These are phyloP conservation scores for Drosophila mauritiana DNA, from an alignment of 1,140 invertebrate genomes.

Conservation along the genomic window DNA sequence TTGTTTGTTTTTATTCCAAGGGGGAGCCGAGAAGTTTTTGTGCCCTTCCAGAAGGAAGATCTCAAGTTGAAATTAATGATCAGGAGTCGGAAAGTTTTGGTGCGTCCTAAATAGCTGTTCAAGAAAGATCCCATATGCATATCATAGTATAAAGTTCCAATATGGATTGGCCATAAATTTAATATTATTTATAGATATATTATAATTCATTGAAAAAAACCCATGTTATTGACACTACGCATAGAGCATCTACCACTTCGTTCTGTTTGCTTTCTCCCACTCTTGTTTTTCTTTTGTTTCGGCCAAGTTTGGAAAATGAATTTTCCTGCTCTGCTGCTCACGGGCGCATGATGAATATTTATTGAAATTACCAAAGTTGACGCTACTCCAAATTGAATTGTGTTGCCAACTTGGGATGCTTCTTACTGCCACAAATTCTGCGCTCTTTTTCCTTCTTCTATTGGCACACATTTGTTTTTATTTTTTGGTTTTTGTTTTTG, in stretches of 20 bases:
- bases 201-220: not conserved
- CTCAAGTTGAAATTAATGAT: constrained; percentile 17
- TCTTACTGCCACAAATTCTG: constrained; percentile 22
- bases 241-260: constrained; percentile 34
- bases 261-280: not conserved
- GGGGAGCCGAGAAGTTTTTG: constrained; percentile 23
- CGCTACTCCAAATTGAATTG: constrained; percentile 76
- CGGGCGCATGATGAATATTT: constrained; percentile 81
- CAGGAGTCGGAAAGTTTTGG: not conserved
- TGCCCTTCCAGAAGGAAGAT: constrained; percentile 9
- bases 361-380: constrained; percentile 83
- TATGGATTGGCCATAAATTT: not conserved
- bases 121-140: too few relatives aligned
- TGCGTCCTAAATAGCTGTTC: too few relatives aligned
- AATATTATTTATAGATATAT: too few relatives aligned
- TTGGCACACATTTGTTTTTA: not conserved
- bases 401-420: constrained; percentile 78
- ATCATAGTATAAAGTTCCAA: too few relatives aligned
- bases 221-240: not conserved
- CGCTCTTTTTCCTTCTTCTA: constrained; percentile 6
- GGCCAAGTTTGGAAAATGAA: constrained; percentile 67
- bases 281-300: constrained; percentile 30
- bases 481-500: constrained; percentile 52
- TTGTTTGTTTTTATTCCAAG: constrained; percentile 38
- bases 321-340: constrained; percentile 56